Base-by-base conservation (phyloP, 1,140 invertebrate species). In the Camponotus floridanus region DNA sequence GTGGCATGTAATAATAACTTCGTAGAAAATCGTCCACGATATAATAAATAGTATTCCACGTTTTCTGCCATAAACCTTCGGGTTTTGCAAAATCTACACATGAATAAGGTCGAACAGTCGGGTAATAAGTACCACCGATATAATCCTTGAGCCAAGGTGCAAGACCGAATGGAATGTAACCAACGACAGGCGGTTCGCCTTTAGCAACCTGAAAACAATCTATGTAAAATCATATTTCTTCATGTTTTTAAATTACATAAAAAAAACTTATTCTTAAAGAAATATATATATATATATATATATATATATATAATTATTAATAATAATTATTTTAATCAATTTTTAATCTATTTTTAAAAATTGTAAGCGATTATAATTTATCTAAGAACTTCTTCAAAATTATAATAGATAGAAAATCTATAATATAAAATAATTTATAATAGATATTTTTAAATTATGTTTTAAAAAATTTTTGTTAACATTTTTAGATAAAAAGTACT, bases 101-200 rank as follows among this genome's bases (percentile, higher is more conserved):
- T 3, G 13, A 0, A 8, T 85, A 67, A 5, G 79, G 5, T 48
- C 79, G 79, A 36, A 86, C 13, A 48, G 67, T 71, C 42, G 79
- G 68, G 42, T 86, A 86, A 85, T 26, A 42, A 9, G 65, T 3
- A 31, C 59, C 85, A 9, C 79, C 79, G 0, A 55, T 45, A 8
- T 33, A 74, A 85, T 73, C n/a, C 2, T 84, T 86, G 18, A 86
- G 5, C 65, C 79, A 86, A 9, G 85, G 61, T 74, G 26, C 65
- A 42, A 33, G 7, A 33, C 79, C 67, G 13, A 36, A 83, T 6
- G 68, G 68, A 55, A 86, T 33, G 2, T 33, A 85, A 0, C 78
- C 79, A 0, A 86, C 76, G 39, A 85, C n/a, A 1, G 79, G 33
- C 42, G 57, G 79, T 2, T 68, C 51, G 45, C 67, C 80, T 67